Percentiles rank a stretch among this genome's conserved stretches.
phyloP scores from a whole-genome alignment of 2,888 invertebrate genomes.

The Diaperis boleti region DNA sequence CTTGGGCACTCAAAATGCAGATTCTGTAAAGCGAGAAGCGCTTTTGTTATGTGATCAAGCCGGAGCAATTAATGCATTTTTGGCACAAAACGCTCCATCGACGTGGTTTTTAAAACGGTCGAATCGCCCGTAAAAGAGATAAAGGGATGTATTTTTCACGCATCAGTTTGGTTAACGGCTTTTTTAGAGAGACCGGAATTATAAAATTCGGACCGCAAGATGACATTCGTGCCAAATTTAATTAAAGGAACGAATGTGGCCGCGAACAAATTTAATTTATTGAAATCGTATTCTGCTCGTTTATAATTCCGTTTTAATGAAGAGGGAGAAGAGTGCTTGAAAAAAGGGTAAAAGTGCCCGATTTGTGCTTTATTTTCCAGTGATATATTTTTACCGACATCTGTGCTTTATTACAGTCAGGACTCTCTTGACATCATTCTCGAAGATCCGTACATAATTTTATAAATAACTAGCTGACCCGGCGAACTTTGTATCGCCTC shows the following conservation, averaged over 20 bases:
- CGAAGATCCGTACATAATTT: no score
- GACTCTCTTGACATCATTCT: no score
- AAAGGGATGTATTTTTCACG: no score
- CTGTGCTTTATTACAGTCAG: no score
- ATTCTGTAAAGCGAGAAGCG: slow-evolving; percentile 17
- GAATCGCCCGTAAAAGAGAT: slow-evolving; percentile 16
- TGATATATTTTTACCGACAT: no score
- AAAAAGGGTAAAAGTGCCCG: no score
- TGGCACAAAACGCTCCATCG: neutral
- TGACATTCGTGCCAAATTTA: slow-evolving; percentile 20
- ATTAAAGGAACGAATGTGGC: slow-evolving; percentile 27
- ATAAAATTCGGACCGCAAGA: slow-evolving; percentile 23
- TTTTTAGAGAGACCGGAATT: slow-evolving; percentile 19
- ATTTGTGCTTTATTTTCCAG: no score
- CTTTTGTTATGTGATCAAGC: slow-evolving; percentile 21
- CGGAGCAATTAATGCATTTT: slow-evolving; percentile 20
- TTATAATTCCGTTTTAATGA: slow-evolving; percentile 16
- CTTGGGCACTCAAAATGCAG: slow-evolving; percentile 15
- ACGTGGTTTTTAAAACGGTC: slow-evolving; percentile 8
- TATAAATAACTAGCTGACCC: no score
- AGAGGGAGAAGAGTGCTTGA: no score
- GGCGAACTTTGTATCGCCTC: no score
- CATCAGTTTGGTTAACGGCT: slow-evolving; percentile 18
- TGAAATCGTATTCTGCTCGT: slow-evolving; percentile 17
- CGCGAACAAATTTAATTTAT: slow-evolving; percentile 14